These are phyloP conservation scores for Platycheirus albimanus DNA, from an alignment of 2,888 invertebrate genomes.

Conservation along the genomic window DNA sequence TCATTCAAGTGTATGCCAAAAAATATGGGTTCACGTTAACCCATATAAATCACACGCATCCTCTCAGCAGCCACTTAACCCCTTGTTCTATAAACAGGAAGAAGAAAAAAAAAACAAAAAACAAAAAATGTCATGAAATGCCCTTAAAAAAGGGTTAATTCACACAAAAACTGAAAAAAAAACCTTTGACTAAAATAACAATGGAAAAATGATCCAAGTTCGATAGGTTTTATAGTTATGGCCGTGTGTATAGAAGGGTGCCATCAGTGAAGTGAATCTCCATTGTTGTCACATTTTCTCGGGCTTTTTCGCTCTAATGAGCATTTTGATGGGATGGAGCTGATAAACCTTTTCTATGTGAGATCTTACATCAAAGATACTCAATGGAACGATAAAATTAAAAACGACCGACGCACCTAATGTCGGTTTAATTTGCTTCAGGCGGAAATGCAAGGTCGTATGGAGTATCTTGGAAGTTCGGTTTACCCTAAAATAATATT, in stretches of 20 bases:
- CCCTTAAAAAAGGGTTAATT: conserved; percentile 28
- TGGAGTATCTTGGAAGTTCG: background rate
- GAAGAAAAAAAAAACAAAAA: background rate
- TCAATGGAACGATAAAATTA: conserved; percentile 1
- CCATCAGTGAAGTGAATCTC: conserved; percentile 37
- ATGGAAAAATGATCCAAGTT: conserved; percentile 29
- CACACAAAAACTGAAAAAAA: too few relatives aligned
- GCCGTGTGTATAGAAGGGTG: conserved; percentile 17
- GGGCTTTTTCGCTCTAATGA: conserved; percentile 52
- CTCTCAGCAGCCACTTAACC: conserved; percentile 63
- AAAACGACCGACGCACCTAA: conserved; percentile 21
- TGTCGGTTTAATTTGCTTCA: conserved; percentile 10
- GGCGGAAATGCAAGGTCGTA: conserved; percentile 5
- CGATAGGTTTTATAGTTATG: conserved; percentile 6
- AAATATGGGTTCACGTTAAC: conserved; percentile 1
- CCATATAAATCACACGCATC: conserved; percentile 48
- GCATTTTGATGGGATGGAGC: conserved; percentile 34
- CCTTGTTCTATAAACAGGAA: conserved; percentile 46
- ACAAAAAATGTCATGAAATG: conserved; percentile 26
- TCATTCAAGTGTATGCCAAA: conserved; percentile 15
- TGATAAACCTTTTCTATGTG: conserved; percentile 30
- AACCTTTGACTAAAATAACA: conserved; percentile 28
- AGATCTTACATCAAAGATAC: conserved; percentile 22
- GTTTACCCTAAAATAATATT: background rate
- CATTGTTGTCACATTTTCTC: conserved; percentile 25